These are phyloP conservation scores for Rhipidura dahli DNA, from an alignment of 2,113 vertebrate genomes.

Conservation along the genomic window DNA sequence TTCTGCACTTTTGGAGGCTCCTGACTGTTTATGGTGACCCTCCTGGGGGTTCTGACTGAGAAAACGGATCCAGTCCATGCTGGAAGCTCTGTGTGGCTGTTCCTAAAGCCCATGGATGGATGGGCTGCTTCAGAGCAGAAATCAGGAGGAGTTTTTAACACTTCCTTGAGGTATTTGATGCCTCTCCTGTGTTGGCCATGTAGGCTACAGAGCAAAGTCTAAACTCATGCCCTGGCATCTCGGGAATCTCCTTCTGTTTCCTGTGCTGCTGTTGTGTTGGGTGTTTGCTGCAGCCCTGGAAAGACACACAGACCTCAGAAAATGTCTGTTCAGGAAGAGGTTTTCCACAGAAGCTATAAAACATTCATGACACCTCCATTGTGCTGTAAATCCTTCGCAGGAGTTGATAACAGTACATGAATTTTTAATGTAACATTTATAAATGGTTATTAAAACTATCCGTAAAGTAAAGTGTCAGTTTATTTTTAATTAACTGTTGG, in stretches of 20 bases:
- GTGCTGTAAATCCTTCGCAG: constrained; percentile 83
- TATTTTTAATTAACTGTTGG: constrained; percentile 86
- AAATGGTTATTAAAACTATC: constrained; percentile 87
- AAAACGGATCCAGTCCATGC: accelerated
- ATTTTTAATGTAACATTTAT: constrained; percentile 88
- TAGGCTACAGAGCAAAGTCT: not conserved
- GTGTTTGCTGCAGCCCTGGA: constrained; percentile 36
- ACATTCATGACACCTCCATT: constrained; percentile 84
- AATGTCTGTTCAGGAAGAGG: constrained; percentile 67
- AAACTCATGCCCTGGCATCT: not conserved
- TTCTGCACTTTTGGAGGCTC: not conserved
- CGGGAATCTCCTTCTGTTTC: constrained; percentile 10
- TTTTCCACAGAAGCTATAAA: constrained; percentile 76
- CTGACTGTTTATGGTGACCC: not conserved
- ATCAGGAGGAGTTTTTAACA: not conserved
- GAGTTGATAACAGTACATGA: constrained; percentile 83
- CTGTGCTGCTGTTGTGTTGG: constrained; percentile 12
- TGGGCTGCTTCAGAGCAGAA: not conserved
- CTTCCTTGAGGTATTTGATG: not conserved
- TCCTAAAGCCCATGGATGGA: not conserved
- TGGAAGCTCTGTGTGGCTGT: not conserved
- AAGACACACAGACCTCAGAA: constrained; percentile 72
- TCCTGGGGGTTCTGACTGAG: not conserved
- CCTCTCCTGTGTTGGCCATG: not conserved
- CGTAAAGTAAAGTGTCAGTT: constrained; percentile 86